Evolutionary conservation across 2,888 invertebrate species (phyloP).

Genomic region (Drosophila cognata): DNA sequence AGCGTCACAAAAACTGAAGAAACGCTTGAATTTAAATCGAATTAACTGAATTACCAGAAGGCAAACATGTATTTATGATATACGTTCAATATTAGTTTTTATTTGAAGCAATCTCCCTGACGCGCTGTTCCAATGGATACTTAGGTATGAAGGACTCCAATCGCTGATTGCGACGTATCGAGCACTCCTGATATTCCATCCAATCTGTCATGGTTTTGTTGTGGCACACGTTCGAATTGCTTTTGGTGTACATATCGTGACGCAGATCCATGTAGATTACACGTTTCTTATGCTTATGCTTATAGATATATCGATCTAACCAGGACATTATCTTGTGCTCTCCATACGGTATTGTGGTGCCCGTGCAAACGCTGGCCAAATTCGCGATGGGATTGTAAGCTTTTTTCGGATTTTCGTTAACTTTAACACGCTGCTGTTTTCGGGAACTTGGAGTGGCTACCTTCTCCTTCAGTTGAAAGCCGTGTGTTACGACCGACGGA

Average conservation of each 20-base stretch:
- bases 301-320: constrained; percentile 28
- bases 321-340: constrained; percentile 27
- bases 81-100: neutral
- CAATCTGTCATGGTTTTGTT: neutral
- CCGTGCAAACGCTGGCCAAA: constrained; percentile 25
- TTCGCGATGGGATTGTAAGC: constrained; percentile 27
- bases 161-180: constrained; percentile 50
- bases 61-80: neutral
- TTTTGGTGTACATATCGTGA: constrained; percentile 17
- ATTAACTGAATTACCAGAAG: neutral
- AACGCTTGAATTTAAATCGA: neutral
- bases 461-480: neutral
- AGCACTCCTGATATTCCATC: constrained; percentile 42
- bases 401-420: constrained; percentile 9
- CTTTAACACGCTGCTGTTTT: neutral
- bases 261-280: constrained; percentile 36
- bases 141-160: constrained; percentile 47
- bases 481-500: constrained; percentile 23
- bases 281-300: neutral
- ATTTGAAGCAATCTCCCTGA: neutral
- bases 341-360: constrained; percentile 34
- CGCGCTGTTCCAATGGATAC: constrained; percentile 36
- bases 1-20: constrained; percentile 6
- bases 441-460: neutral
- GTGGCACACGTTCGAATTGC: constrained; percentile 49